Evolutionary conservation across 2,888 invertebrate species (phyloP), one percentile per base, ranked within the genome.

Genomic region (Cheilosia vulpina): DNA sequence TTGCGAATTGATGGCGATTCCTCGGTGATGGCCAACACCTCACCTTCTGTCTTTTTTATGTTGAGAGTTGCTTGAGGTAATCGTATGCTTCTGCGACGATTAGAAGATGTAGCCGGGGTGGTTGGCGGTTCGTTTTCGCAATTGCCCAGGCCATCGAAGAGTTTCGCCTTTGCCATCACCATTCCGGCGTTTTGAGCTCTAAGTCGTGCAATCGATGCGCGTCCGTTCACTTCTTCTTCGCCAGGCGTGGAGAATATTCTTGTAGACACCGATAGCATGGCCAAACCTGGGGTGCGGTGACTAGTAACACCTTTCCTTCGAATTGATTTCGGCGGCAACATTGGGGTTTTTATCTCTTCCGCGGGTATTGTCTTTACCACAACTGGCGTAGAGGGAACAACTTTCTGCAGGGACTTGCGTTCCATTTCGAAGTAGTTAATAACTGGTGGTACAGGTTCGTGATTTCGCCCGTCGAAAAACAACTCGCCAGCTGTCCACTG

Each of bases 141-240:
- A 19, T 45, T 76, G 13, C 87, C 93, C 87, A 91, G 87, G 9
- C 93, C 93, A 90, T 96, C 95, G 89, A 96, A 97, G 27, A 96
- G 92, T 90, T 95, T 95, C 0, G 96, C 96, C 92, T 96, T 96
- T 2, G 96, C 96, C 78, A 96, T 92, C 0, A 97, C 96, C 93
- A 96, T 96, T 7, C 96, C 97, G 6, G 96, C 96, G 90, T 96
- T 96, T 90, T 96, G 95, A 60, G 94, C 93, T 31, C 96, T 93
- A 38, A 96, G 90, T 88, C 95, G 95, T 21, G 95, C 96, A 13
- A 96, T 94, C 0, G 96, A 96, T 0, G 95, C 95, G 77, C 96
- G 93, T 0, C 95, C 95, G 31, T 94, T 94, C 60, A 93, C 93
- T 66, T 87, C 89, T 21, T 88, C 88, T 5, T 87, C 84, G 2